Evolutionary conservation across 1,140 invertebrate species (phyloP).

Genomic region (Maniola jurtina): DNA sequence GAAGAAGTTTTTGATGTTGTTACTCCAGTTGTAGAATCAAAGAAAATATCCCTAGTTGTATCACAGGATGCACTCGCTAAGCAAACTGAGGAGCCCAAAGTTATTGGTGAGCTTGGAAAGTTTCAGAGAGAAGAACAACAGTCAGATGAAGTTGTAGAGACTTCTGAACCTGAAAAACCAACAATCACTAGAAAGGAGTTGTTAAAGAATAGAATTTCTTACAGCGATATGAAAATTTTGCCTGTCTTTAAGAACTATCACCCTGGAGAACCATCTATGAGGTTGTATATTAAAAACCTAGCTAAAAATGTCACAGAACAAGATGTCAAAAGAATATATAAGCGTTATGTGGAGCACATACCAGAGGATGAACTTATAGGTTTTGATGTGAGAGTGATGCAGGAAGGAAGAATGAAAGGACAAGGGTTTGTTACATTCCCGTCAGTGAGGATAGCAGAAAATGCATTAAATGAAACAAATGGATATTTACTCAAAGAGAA

Average conservation of each 20-base stretch:
- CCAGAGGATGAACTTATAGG: conserved; percentile 75
- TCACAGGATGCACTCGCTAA: conserved; percentile 64
- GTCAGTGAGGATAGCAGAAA: conserved; percentile 83
- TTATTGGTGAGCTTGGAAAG: conserved; percentile 64
- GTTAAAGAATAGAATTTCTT: conserved; percentile 83
- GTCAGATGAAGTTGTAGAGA: conserved; percentile 37
- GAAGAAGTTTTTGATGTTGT: conserved; percentile 84
- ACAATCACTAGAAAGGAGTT: conserved; percentile 85
- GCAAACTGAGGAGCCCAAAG: conserved; percentile 50
- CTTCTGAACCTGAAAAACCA: conserved; percentile 58
- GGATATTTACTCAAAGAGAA: conserved; percentile 93
- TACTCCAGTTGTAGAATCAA: conserved; percentile 73
- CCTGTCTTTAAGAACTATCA: conserved; percentile 94
- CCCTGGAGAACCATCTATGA: conserved; percentile 87
- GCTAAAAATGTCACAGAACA: conserved; percentile 87
- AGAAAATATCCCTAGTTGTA: conserved; percentile 84
- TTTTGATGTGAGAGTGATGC: conserved; percentile 94
- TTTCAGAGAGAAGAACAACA: conserved; percentile 59
- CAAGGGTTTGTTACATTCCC: conserved; percentile 94
- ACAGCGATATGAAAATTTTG: conserved; percentile 86
- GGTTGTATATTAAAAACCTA: conserved; percentile 96
- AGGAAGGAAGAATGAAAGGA: conserved; percentile 97
- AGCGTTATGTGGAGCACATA: conserved; percentile 80
- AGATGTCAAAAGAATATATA: conserved; percentile 90
- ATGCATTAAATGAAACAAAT: conserved; percentile 92